Evolutionary conservation across 2,797 vertebrate species (phyloP).

Genomic region (Spinus pinus): DNA sequence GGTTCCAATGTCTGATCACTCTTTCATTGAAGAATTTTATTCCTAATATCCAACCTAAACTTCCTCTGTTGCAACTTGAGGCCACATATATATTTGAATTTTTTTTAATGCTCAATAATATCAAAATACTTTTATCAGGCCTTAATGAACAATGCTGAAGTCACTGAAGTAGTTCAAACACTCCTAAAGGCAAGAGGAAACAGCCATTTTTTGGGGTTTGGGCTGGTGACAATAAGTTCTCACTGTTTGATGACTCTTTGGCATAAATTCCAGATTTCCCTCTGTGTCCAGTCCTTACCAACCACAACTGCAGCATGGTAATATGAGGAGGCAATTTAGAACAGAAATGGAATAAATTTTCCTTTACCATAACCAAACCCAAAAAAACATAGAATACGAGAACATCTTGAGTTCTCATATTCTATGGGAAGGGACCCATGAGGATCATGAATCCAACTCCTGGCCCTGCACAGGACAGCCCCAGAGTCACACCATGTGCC

Average conservation of each 20-base stretch:
- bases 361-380: not conserved
- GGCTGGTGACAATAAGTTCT: not conserved
- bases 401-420: not conserved
- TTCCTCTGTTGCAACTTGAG: not conserved
- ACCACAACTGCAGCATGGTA: not conserved
- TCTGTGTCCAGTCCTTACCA: not conserved
- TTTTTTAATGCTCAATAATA: not conserved
- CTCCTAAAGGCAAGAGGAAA: not conserved
- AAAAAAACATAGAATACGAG: not conserved
- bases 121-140: not conserved
- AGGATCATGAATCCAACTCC: not conserved
- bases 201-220: accelerated
- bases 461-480: not conserved
- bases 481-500: not conserved
- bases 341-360: not conserved
- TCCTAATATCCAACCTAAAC: not conserved
- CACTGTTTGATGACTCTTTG: not conserved
- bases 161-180: not conserved
- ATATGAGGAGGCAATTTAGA: not conserved
- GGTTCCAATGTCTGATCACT: not conserved
- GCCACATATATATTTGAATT: not conserved
- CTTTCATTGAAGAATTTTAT: not conserved
- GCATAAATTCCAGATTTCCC: not conserved
- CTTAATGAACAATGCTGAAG: accelerated
- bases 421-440: not conserved